These are phyloP conservation scores for Sceloporus undulatus DNA, from an alignment of 2,113 vertebrate genomes.

Conservation along the genomic window DNA sequence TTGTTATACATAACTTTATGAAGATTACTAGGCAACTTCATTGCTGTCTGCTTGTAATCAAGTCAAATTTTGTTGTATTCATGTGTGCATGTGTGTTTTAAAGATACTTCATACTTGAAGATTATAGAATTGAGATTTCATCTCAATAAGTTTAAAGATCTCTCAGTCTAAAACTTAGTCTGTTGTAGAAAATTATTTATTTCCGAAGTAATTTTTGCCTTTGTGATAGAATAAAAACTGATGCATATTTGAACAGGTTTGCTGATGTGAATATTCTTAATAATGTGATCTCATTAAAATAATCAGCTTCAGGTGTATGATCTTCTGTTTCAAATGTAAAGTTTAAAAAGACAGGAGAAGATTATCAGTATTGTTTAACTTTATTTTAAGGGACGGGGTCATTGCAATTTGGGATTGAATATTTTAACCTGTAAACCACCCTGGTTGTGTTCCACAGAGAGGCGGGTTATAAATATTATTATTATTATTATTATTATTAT, in stretches of 20 bases:
- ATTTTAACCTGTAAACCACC: too few species aligned
- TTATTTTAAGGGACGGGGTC: too few species aligned
- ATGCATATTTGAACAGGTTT: background rate
- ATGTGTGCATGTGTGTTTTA: too few species aligned
- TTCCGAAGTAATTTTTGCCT: background rate
- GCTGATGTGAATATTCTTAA: background rate
- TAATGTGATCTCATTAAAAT: background rate
- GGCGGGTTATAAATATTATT: too few species aligned
- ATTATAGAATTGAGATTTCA: background rate
- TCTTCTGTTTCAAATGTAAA: background rate
- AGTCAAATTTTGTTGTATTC: constrained; percentile 13
- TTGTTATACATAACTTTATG: background rate
- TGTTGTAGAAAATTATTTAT: background rate
- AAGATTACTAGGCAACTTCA: constrained; percentile 3
- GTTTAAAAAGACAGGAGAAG: background rate
- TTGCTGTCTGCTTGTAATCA: background rate
- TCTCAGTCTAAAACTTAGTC: constrained; percentile 15
- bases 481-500: too few species aligned
- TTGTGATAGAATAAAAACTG: background rate
- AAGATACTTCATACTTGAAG: constrained; percentile 15
- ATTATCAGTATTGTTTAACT: background rate
- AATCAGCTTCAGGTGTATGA: too few species aligned
- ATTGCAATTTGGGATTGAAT: too few species aligned
- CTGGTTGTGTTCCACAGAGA: too few species aligned
- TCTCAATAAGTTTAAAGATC: constrained; percentile 13